Base-by-base conservation (phyloP, 2,113 vertebrate species). In the Cheirogaleus medius region DNA sequence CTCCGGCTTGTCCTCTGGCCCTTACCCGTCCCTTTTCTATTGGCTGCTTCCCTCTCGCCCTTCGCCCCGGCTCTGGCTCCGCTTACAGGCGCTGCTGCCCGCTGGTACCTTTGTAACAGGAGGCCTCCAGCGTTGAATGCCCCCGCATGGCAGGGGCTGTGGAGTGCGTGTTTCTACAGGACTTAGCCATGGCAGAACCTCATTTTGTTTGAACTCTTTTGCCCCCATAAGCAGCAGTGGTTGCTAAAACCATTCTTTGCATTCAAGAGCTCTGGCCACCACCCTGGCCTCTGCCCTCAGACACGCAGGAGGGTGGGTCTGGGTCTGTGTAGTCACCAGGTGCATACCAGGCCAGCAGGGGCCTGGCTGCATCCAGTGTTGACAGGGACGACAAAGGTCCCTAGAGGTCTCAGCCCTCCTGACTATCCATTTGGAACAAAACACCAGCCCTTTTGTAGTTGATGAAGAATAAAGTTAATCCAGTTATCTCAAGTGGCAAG, bases 391-490 rank as follows among this genome's bases (percentile, higher is more conserved):
- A 0, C 29, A 6, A 1, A 47, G 42, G 32, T 82, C 91, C 64
- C 18, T 49, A 1, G 39, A 39, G 74, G 68, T 27, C 81, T 93
- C 63, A 49, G 89, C 47, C 77, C 54, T 86, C 42, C 83, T 73
- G 18, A 12, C n/a, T 58, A 3, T 60, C 82, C 84, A 29, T 39
- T 84, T 74, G 94, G 78, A 83, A 73, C 39, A 66, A 80, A 87
- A 93, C 81, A 87, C 91, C 91, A 95, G 93, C 97, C 94, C 39
- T 82, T 90, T 86, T 78, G 9, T 94, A 81, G 93, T 32, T 69
- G 42, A 23, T 87, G 87, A 97, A 94, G 87, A 97, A 94, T 92
- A 94, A 96, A 96, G 68, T 84, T 90, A 81, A 88, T 73, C 85
- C 12, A 17, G n/a, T 44, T 21, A 21, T 52, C 87, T 85, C 17